Evolutionary conservation across 2,888 invertebrate species (phyloP).

Genomic region (Dyspetes luteomarginatus): DNA sequence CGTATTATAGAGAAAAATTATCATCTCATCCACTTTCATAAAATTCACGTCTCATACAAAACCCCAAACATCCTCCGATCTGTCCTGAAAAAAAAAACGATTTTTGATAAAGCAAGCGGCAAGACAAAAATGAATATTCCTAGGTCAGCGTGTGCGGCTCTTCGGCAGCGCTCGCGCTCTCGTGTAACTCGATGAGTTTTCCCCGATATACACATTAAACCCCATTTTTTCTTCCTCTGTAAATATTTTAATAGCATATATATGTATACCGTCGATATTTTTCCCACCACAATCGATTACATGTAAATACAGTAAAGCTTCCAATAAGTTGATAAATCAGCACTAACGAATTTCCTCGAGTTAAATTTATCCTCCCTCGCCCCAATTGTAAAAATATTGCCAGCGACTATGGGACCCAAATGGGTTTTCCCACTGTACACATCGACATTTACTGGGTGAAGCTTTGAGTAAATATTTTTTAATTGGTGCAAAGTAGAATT

Average conservation of each 20-base stretch:
- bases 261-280: not conserved
- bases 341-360: too few relatives aligned
- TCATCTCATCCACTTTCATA: conserved; percentile 36
- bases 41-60: conserved; percentile 29
- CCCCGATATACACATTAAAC: not conserved
- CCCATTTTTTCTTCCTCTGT: conserved; percentile 1
- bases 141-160: conserved; percentile 42
- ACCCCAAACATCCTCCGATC: not conserved
- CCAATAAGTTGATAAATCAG: too few relatives aligned
- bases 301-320: too few relatives aligned
- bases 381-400: too few relatives aligned
- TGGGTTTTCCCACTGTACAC: too few relatives aligned
- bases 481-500: too few relatives aligned
- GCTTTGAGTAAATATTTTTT: too few relatives aligned
- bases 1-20: conserved; percentile 6
- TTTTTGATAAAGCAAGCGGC: not conserved
- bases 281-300: conserved; percentile 27
- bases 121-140: conserved; percentile 15
- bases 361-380: too few relatives aligned
- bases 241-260: not conserved
- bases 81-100: not conserved
- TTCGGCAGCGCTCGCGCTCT: conserved; percentile 52
- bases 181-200: conserved; percentile 32
- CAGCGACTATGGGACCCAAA: too few relatives aligned
- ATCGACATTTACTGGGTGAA: too few relatives aligned